These are phyloP conservation scores for Laothoe populi DNA, from an alignment of 2,888 invertebrate genomes.

Conservation along the genomic window DNA sequence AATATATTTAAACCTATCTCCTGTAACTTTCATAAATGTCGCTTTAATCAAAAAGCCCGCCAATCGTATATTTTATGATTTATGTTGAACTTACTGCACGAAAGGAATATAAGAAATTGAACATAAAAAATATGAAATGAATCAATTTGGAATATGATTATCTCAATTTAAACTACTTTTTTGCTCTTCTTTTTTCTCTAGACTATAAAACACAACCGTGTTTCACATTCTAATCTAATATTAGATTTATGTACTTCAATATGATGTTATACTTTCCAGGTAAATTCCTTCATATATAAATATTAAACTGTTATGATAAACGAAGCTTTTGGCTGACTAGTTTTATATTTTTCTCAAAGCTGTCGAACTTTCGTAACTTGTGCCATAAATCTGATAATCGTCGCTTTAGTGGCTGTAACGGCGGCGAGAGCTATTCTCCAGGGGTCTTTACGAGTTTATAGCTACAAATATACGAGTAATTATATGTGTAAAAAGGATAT, in stretches of 20 bases:
- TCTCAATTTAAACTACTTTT: too few species aligned
- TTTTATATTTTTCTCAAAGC: background rate
- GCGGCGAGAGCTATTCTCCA: conserved; percentile 58
- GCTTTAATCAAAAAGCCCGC: too few species aligned
- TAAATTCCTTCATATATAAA: background rate
- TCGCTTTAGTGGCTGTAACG: conserved; percentile 61
- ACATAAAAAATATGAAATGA: too few species aligned
- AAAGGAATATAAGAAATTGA: too few species aligned
- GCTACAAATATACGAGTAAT: conserved; percentile 61
- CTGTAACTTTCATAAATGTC: too few species aligned
- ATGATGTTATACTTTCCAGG: background rate
- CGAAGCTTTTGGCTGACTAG: background rate
- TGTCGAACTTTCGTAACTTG: conserved; percentile 44
- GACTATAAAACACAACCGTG: too few species aligned
- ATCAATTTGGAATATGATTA: too few species aligned
- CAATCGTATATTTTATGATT: too few species aligned
- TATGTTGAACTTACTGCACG: too few species aligned
- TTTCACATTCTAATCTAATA: background rate
- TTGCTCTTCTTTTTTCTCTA: too few species aligned
- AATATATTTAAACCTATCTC: too few species aligned
- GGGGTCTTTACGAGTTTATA: conserved; percentile 57
- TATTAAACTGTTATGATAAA: conserved; percentile 1
- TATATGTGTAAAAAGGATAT: conserved; percentile 51
- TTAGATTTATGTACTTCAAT: too few species aligned
- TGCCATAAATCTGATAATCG: conserved; percentile 56